phyloP scores from a whole-genome alignment of 2,797 vertebrate species.

The Catostomus latipinnis region DNA sequence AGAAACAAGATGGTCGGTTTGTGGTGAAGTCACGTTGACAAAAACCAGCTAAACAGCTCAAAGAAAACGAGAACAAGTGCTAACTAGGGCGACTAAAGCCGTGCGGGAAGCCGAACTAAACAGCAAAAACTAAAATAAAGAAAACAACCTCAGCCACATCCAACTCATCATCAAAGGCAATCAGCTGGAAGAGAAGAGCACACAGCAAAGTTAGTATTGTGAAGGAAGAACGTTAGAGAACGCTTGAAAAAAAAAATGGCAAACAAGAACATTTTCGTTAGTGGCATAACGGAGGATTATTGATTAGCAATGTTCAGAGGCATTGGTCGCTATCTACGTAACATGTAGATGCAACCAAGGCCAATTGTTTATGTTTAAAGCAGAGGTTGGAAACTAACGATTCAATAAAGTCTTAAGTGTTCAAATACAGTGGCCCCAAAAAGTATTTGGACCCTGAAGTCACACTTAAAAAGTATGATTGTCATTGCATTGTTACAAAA shows the following conservation, averaged over 20 bases:
- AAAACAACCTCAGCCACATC: constrained; percentile 96
- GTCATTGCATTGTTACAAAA: too few relatives aligned
- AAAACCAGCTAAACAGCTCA: constrained; percentile 34
- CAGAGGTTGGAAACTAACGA: not conserved
- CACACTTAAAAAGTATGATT: too few relatives aligned
- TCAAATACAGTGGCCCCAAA: constrained; percentile 45
- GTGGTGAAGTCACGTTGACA: constrained; percentile 38
- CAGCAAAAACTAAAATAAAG: constrained; percentile 62
- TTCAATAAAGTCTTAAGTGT: not conserved
- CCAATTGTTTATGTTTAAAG: not conserved
- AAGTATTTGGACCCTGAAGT: too few relatives aligned
- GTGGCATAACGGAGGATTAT: constrained; percentile 39
- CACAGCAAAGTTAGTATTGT: constrained; percentile 81
- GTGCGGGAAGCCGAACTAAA: constrained; percentile 37
- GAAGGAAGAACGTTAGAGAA: constrained; percentile 57
- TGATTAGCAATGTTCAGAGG: constrained; percentile 40
- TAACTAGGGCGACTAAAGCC: constrained; percentile 10
- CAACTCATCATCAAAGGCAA: constrained; percentile 97
- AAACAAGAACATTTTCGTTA: constrained; percentile 38
- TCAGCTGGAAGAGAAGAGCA: constrained; percentile 86
- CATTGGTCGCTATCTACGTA: constrained; percentile 29
- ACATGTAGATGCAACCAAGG: constrained; percentile 33
- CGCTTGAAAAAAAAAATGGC: constrained; percentile 22
- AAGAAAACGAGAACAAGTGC: constrained; percentile 26
- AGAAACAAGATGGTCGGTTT: constrained; percentile 31